phyloP scores from a whole-genome alignment of 2,797 vertebrate species.

The Mionectes olivaceus region DNA sequence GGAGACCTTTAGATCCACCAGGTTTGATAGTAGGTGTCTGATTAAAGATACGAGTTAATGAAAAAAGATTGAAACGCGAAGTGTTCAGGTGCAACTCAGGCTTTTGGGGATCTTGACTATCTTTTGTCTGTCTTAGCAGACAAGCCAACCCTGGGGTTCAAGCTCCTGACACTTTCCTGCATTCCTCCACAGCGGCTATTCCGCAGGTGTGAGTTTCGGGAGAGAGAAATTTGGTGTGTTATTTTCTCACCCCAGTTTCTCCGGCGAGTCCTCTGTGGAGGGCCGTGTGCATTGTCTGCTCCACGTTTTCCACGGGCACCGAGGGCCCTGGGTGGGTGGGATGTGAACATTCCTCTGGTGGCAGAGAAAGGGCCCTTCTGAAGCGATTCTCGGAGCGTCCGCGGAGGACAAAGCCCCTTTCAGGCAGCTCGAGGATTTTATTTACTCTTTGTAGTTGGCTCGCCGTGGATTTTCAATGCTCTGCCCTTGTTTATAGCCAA shows the following conservation, averaged over 20 bases:
- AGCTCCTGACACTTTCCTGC: background rate
- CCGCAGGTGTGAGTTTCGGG: fast-evolving
- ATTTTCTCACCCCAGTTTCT: background rate
- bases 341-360: background rate
- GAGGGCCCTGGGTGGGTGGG: background rate
- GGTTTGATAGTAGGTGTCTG: background rate
- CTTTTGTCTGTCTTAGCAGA: background rate
- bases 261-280: fast-evolving
- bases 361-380: background rate
- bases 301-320: fast-evolving
- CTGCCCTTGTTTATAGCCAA: background rate
- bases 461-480: background rate
- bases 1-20: background rate
- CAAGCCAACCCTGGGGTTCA: background rate
- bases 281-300: fast-evolving
- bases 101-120: background rate
- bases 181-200: background rate
- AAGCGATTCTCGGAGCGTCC: fast-evolving
- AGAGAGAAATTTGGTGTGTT: background rate
- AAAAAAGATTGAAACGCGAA: background rate
- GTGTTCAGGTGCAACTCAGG: fast-evolving
- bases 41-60: background rate
- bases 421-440: background rate
- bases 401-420: background rate
- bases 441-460: slow-evolving; percentile 11